Conservation (phyloP, 2,888 invertebrate genomes). For the Ernsta delagoae region DNA sequence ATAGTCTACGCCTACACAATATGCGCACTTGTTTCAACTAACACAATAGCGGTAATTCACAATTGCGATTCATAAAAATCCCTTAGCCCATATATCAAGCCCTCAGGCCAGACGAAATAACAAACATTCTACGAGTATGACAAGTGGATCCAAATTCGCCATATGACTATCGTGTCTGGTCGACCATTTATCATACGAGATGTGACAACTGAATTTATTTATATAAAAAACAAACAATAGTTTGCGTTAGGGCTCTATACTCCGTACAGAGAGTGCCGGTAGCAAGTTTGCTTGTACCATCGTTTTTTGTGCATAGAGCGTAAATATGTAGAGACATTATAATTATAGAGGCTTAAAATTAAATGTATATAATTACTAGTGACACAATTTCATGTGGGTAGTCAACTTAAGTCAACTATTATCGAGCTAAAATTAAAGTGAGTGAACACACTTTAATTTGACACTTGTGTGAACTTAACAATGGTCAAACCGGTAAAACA, state of each 20-base stretch:
- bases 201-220: slow-evolving; percentile 84
- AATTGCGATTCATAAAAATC: slow-evolving; percentile 44
- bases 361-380: too few relatives aligned
- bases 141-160: slow-evolving; percentile 78
- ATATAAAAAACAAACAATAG: slow-evolving; percentile 80
- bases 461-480: too few relatives aligned
- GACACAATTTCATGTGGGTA: too few relatives aligned
- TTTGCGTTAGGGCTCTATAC: slow-evolving; percentile 55
- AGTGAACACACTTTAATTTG: too few relatives aligned
- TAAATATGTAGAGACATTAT: slow-evolving; percentile 11
- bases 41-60: slow-evolving; percentile 48
- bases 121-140: slow-evolving; percentile 47
- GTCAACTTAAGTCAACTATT: too few relatives aligned
- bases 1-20: too few relatives aligned
- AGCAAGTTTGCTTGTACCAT: slow-evolving; percentile 61
- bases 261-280: slow-evolving; percentile 54
- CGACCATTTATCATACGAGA: slow-evolving; percentile 77
- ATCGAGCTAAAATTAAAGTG: too few relatives aligned
- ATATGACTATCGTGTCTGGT: slow-evolving; percentile 78
- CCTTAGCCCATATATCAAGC: slow-evolving; percentile 52
- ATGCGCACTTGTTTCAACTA: slow-evolving; percentile 5
- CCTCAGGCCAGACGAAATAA: slow-evolving; percentile 53
- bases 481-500: too few relatives aligned
- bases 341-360: too few relatives aligned
- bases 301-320: slow-evolving; percentile 55